phyloP scores from a whole-genome alignment of 1,140 invertebrate genomes.

The Bombus balteatus region DNA sequence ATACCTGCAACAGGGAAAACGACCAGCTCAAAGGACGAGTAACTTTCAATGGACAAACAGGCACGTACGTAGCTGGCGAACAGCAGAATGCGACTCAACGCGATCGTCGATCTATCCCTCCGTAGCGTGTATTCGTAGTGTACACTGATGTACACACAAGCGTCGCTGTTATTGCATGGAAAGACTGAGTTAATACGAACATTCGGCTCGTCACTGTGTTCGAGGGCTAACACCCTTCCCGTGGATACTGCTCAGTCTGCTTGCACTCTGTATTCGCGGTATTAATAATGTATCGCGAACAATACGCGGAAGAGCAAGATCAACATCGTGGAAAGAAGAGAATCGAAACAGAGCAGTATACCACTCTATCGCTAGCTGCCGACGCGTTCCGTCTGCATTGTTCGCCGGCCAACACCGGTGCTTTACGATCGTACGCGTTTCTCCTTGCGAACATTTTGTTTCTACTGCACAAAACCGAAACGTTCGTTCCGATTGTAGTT shows the following conservation, averaged over 20 bases:
- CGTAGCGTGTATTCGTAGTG: background rate
- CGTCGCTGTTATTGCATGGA: background rate
- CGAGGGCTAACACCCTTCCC: background rate
- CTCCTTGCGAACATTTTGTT: background rate
- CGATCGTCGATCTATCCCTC: background rate
- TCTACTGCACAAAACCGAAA: background rate
- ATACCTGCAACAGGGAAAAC: background rate
- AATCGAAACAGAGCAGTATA: constrained; percentile 8
- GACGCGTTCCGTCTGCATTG: constrained; percentile 11
- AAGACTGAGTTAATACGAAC: background rate
- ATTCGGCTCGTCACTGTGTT: background rate
- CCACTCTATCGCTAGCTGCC: background rate
- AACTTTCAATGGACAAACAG: constrained; percentile 27
- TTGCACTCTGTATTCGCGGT: constrained; percentile 7
- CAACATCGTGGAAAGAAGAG: constrained; percentile 24
- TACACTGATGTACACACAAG: background rate
- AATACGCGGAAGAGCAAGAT: constrained; percentile 48
- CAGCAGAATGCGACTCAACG: background rate
- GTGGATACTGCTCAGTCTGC: background rate
- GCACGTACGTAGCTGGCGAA: background rate
- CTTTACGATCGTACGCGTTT: background rate
- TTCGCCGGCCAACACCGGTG: background rate
- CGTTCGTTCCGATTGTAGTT: background rate
- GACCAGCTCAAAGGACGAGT: constrained; percentile 10
- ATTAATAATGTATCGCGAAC: constrained; percentile 53